Evolutionary conservation across 2,113 vertebrate genomes (phyloP), one percentile per base, ranked within the genome.

Genomic region (Amblyornis subalaris): DNA sequence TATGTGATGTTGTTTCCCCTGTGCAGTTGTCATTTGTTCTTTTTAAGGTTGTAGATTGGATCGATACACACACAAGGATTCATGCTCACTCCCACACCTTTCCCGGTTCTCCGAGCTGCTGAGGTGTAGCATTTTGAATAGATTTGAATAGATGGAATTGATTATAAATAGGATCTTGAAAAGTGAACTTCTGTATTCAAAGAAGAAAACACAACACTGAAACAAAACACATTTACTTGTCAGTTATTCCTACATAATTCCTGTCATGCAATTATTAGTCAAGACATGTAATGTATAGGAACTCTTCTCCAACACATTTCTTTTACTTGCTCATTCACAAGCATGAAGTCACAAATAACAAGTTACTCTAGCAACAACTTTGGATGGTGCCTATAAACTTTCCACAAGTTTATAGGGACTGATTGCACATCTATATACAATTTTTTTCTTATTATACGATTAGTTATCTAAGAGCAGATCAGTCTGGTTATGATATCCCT

Each of bases 221-320:
- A 97, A 95, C 88, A 95, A 95, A 95, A 71, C 88, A 78, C 65
- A 74, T 94, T 85, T 95, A 86, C 61, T 70, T 95, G 85, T 93
- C 92, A 93, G 62, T 93, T 93, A 85, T 95, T 96, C 64, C 83
- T 94, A 31, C 60, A 61, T 95, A 92, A 91, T 86, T 96, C 51
- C 48, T 95, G 89, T 92, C 62, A 92, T 5, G 7, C 76, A 89
- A 38, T 93, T 91, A 74, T 93, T 91, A 95, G 75, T 92, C 70
- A 93, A 85, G 93, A 78, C 45, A 44, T 80, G 60, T 70, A 92
- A 90, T 54, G 9, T 89, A 69, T 90, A 88, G 73, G 85, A 93
- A 83, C 83, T 93, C 89, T 48, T 69, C 61, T 93, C 21, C 48
- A 65, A 55, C 54, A 36, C 50, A 21, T 74, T 87, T 87, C 69